phyloP scores from a whole-genome alignment of 2,113 vertebrate genomes.

The Menidia beryllina region DNA sequence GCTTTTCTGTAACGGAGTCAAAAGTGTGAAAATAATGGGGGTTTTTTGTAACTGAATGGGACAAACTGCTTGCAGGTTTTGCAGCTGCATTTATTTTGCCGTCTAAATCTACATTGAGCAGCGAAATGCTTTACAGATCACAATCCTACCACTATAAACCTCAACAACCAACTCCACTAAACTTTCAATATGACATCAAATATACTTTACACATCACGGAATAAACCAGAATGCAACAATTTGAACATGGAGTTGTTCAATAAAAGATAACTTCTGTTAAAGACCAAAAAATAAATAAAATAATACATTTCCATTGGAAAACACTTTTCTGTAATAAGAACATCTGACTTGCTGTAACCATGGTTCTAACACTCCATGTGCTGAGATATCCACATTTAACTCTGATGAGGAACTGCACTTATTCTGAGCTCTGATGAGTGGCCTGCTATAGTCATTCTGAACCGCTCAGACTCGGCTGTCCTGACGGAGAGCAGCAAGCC shows the following conservation, averaged over 20 bases:
- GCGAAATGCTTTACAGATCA: too few relatives aligned
- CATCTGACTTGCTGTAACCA: conserved; percentile 1
- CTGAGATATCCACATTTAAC: conserved; percentile 6
- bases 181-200: not conserved
- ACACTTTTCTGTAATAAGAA: not conserved
- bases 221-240: not conserved
- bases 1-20: not conserved
- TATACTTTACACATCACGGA: not conserved
- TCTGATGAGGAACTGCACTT: not conserved
- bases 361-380: not conserved
- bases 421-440: not conserved
- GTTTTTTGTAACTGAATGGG: not conserved
- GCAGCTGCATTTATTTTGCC: not conserved
- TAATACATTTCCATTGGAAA: not conserved
- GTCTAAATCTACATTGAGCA: not conserved
- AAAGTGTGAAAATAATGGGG: too few relatives aligned
- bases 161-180: not conserved
- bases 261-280: conserved; percentile 16
- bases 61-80: not conserved
- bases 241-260: conserved; percentile 9
- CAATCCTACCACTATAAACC: not conserved
- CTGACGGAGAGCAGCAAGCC: conserved; percentile 73
- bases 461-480: conserved; percentile 11
- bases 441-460: conserved; percentile 6
- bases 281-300: not conserved